phyloP scores from a whole-genome alignment of 2,113 vertebrate species.

The Rhadina sibilatrix region DNA sequence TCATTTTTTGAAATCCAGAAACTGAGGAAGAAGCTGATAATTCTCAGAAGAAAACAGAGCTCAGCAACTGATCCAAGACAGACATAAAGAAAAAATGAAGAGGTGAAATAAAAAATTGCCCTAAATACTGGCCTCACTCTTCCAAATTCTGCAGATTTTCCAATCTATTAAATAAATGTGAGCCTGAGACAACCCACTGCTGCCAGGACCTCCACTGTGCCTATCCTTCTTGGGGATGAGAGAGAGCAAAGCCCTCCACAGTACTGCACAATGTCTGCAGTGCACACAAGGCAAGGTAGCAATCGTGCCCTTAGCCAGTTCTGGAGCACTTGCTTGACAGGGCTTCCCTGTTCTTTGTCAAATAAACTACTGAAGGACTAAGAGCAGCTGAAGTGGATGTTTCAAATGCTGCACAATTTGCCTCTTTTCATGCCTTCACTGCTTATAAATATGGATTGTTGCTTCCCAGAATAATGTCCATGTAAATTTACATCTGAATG shows the following conservation, averaged over 20 bases:
- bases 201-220: background rate
- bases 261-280: rapidly evolving
- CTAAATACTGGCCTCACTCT: background rate
- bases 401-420: background rate
- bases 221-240: background rate
- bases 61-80: background rate
- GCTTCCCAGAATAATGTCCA: background rate
- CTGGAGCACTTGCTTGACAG: background rate
- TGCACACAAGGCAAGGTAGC: background rate
- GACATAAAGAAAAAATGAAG: background rate
- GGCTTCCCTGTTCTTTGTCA: background rate
- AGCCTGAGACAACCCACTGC: background rate
- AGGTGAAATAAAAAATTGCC: background rate
- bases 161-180: background rate
- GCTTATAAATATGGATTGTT: background rate
- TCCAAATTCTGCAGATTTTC: background rate
- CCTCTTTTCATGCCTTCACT: background rate
- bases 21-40: background rate
- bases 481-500: background rate
- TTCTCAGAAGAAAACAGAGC: background rate
- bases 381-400: background rate
- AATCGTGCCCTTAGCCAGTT: background rate
- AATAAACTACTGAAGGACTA: background rate
- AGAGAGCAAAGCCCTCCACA: background rate
- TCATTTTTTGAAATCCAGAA: background rate